Base-by-base conservation (phyloP, 2,888 invertebrate genomes). In the Papilio demoleus region DNA sequence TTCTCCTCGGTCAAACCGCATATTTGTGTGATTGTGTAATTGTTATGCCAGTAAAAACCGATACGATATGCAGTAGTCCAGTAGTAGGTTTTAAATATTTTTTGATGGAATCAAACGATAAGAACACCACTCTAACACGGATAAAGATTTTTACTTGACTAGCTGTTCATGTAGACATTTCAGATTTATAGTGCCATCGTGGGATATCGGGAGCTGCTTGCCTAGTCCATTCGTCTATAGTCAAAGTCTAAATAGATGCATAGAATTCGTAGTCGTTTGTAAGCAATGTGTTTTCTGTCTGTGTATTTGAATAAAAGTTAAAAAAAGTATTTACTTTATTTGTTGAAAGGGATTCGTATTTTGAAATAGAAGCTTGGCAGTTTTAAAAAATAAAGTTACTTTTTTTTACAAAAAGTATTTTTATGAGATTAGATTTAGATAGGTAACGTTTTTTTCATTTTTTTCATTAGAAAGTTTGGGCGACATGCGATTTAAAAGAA, bases 241-340 rank as follows among this genome's bases (percentile, higher is more conserved):
- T 47, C 47, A 22, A 47, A 22, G 47, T 19, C 12, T 17, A 31
- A 56, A 56, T 56, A 56, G 53, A 56, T 56, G 53, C 53, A 56
- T 56, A 56, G 53, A 56, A 56, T 31, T 56, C n/a, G 53, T 56
- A 56, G 31, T 56, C 53, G 53, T 56, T 56, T 56, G 53, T 56
- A 56, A 31, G 53, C 53, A 56, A 56, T 56, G 53, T 56, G 31
- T 56, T 31, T n/a, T 56, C 53, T 56, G 53, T 56, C 53, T 56
- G 53, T 31, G 31, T 56, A 56, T 56, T 56, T 56, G 53, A 56
- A 56, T 56, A 56, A 56, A 31, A 56, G 31, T 31, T 56, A 31
- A 47, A 31, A 56, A 31, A 56, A n/a, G 27, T 31, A 56, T 31
- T 56, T 56, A 56, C 31, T 56, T 31, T 56, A 31, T 17, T 56